These are phyloP conservation scores for Myocastor coypus DNA, from an alignment of 2,113 vertebrate species.

Conservation along the genomic window DNA sequence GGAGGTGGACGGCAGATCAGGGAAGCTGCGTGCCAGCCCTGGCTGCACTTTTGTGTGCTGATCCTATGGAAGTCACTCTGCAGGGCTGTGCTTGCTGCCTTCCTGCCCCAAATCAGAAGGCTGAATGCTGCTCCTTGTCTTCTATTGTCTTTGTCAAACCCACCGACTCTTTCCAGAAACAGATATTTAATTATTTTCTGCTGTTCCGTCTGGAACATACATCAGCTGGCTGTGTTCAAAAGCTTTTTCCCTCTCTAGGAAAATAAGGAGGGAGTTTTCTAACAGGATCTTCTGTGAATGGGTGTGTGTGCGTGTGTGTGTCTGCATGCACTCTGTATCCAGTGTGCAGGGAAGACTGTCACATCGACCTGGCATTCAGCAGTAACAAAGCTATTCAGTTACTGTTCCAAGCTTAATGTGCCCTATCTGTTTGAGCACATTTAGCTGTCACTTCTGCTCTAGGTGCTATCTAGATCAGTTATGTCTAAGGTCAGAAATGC, in stretches of 20 bases:
- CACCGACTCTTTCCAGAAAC: neutral
- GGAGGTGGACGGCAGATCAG: accelerated
- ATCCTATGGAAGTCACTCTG: accelerated
- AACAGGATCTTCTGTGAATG: neutral
- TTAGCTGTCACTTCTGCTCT: neutral
- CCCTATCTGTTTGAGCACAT: neutral
- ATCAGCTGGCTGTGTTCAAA: neutral
- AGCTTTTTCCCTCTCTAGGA: neutral
- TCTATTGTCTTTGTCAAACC: conserved; percentile 10
- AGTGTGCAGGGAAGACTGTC: neutral
- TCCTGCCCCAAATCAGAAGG: accelerated
- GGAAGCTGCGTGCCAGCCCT: accelerated
- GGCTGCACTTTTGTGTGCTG: accelerated
- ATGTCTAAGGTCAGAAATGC: neutral
- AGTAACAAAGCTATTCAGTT: neutral
- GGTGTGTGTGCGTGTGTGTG: accelerated
- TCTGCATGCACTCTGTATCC: neutral
- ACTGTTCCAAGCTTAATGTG: neutral
- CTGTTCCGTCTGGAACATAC: neutral
- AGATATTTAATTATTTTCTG: neutral
- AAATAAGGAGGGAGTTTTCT: neutral
- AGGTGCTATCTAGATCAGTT: neutral
- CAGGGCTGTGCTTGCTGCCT: accelerated
- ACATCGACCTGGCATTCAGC: accelerated
- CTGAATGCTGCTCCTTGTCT: accelerated